Conservation (phyloP, 2,797 vertebrate genomes). For the Pachyuromys duprasi region DNA sequence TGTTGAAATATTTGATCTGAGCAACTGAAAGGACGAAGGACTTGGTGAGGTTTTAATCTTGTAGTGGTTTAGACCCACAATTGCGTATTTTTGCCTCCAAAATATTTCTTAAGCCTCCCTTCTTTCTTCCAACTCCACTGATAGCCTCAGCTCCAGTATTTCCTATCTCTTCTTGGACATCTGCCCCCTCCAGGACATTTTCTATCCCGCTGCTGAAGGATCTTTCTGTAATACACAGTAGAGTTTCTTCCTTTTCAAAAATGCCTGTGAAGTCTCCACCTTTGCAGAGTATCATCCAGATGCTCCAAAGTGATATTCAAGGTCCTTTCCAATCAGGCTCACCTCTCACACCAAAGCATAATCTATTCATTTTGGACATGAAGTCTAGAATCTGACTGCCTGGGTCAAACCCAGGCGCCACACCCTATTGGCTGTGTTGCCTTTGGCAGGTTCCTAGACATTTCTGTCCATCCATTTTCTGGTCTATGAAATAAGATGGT, state of each 20-base stretch:
- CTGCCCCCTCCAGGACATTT: neutral
- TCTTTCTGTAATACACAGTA: neutral
- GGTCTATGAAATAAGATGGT: neutral
- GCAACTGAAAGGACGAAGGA: neutral
- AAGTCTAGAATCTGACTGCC: neutral
- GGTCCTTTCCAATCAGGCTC: neutral
- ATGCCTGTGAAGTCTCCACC: neutral
- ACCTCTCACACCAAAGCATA: neutral
- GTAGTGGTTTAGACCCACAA: neutral
- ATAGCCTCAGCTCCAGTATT: neutral
- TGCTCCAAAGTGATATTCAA: neutral
- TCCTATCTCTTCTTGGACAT: neutral
- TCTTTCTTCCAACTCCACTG: neutral
- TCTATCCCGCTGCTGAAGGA: neutral
- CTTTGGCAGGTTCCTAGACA: neutral
- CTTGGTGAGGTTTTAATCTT: neutral
- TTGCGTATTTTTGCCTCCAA: neutral
- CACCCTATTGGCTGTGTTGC: neutral
- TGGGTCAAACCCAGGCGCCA: neutral
- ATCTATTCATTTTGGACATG: neutral
- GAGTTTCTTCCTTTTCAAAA: neutral
- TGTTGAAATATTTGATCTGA: neutral
- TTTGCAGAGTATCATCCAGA: neutral
- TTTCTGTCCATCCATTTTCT: neutral
- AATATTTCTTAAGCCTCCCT: neutral